Percentiles rank a stretch among this genome's conserved stretches.
Evolutionary conservation across 2,113 vertebrate species (phyloP).

Genomic region (Lethenteron reissneri): DNA sequence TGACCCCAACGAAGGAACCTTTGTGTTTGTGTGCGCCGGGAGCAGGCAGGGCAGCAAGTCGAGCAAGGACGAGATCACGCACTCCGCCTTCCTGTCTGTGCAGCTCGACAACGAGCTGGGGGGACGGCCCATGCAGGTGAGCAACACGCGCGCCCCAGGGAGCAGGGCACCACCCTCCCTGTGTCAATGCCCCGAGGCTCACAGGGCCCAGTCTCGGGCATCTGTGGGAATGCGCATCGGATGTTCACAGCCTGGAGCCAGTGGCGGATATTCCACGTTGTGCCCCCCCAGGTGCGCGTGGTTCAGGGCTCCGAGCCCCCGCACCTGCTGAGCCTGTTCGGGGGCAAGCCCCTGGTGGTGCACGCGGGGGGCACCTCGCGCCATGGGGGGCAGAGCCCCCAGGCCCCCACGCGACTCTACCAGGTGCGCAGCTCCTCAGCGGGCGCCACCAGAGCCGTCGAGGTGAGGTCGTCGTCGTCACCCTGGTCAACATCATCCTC

Average conservation of each 20-base stretch:
- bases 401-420: constrained; percentile 21
- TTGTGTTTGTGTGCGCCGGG: too few relatives aligned
- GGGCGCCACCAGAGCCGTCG: constrained; percentile 24
- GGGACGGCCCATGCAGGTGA: constrained; percentile 53
- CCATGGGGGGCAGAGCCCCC: constrained; percentile 15
- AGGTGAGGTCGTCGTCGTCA: constrained; percentile 19
- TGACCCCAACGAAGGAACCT: too few relatives aligned
- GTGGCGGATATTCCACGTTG: too few relatives aligned
- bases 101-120: constrained; percentile 46
- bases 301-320: constrained; percentile 33
- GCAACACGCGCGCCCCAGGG: too few relatives aligned
- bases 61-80: constrained; percentile 48
- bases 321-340: constrained; percentile 32
- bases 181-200: too few relatives aligned
- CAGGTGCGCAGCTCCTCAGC: constrained; percentile 26
- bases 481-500: too few relatives aligned
- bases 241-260: too few relatives aligned
- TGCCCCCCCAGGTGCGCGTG: constrained; percentile 25
- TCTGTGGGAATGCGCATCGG: too few relatives aligned
- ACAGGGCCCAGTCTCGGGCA: too few relatives aligned
- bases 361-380: constrained; percentile 27
- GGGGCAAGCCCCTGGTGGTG: constrained; percentile 25
- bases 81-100: constrained; percentile 62
- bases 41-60: constrained; percentile 49
- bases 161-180: too few relatives aligned